These are phyloP conservation scores for Diachasmimorpha longicaudata DNA, from an alignment of 1,140 invertebrate species.

Conservation along the genomic window DNA sequence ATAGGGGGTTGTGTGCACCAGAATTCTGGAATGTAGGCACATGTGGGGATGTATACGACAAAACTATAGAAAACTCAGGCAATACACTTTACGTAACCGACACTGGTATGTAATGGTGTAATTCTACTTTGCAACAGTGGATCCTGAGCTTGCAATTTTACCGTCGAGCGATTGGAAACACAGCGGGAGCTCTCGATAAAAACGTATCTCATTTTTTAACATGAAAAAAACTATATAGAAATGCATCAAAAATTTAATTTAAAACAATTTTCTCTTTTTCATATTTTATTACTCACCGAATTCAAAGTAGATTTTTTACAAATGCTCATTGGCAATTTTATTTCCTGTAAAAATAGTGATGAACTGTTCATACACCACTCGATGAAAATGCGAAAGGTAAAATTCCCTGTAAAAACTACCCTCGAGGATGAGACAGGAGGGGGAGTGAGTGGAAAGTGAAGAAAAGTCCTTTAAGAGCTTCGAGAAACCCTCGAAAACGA, in stretches of 20 bases:
- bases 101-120: not conserved
- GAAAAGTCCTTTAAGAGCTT: constrained; percentile 24
- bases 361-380: not conserved
- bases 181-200: not conserved
- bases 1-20: not conserved
- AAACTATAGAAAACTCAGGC: not conserved
- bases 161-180: not conserved
- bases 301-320: not conserved
- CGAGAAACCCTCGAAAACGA: not conserved
- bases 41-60: not conserved
- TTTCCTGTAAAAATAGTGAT: not conserved
- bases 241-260: not conserved
- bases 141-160: not conserved
- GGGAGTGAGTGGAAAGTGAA: not conserved
- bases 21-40: not conserved
- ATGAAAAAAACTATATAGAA: not conserved
- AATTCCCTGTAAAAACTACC: constrained; percentile 13
- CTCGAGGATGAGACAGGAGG: not conserved
- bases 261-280: too few relatives aligned
- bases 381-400: not conserved
- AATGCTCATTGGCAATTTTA: not conserved
- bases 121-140: not conserved
- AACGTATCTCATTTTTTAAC: not conserved
- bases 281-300: too few relatives aligned
- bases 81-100: not conserved